Conservation (phyloP, 2,113 vertebrate species). For the human (Homo sapiens) region GRCh38 chrX:80273001-80273500, state of each 20-base stretch:
- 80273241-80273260: not conserved
- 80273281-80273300: not conserved
- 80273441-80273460: too few relatives aligned
- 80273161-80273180: not conserved
- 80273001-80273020: slow-evolving; percentile 3
- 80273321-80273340: slow-evolving; percentile 88
- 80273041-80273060: slow-evolving; percentile 21
- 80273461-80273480: too few relatives aligned
- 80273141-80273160: not conserved
- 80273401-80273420: slow-evolving; percentile 83
- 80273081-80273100: not conserved
- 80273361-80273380: slow-evolving; percentile 92
- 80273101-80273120: not conserved
- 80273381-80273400: slow-evolving; percentile 96
- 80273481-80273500: too few relatives aligned
- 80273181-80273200: not conserved
- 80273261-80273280: not conserved
- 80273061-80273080: not conserved
- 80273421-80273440: too few relatives aligned
- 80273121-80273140: not conserved
- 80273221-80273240: too few relatives aligned
- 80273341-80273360: slow-evolving; percentile 91
- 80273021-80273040: not conserved
- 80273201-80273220: too few relatives aligned
- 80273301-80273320: not conserved